phyloP scores from a whole-genome alignment of 2,888 invertebrate species.

The Mayetiola destructor region DNA sequence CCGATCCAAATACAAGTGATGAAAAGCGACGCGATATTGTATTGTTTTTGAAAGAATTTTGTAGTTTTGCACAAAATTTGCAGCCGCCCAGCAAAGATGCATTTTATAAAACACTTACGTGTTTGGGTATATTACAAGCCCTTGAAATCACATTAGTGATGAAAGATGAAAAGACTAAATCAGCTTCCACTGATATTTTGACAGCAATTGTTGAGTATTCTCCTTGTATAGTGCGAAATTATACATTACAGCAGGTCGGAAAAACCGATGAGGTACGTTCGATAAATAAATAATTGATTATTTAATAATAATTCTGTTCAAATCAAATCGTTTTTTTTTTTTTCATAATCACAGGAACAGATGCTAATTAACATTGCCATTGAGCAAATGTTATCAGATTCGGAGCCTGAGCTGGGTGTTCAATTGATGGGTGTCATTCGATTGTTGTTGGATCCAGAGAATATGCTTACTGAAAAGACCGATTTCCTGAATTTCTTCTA shows the following conservation, averaged over 20 bases:
- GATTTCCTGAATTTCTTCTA: constrained; percentile 98
- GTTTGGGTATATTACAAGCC: constrained; percentile 75
- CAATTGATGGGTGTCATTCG: constrained; percentile 91
- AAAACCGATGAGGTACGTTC: constrained; percentile 66
- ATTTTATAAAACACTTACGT: constrained; percentile 89
- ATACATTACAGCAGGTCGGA: constrained; percentile 83
- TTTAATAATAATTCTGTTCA: not conserved
- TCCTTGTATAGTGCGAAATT: constrained; percentile 92
- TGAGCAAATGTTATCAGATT: constrained; percentile 94
- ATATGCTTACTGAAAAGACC: constrained; percentile 95
- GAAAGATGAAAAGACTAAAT: constrained; percentile 87
- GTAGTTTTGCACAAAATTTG: constrained; percentile 95
- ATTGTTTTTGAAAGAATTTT: constrained; percentile 96
- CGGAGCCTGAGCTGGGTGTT: constrained; percentile 92
- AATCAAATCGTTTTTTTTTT: not conserved
- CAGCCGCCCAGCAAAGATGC: constrained; percentile 94
- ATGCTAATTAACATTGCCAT: constrained; percentile 91
- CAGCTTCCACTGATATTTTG: constrained; percentile 94
- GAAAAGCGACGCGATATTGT: constrained; percentile 83
- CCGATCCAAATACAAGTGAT: constrained; percentile 74
- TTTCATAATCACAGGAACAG: constrained; percentile 17
- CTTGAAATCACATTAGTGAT: constrained; percentile 81
- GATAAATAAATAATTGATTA: not conserved
- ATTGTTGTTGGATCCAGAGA: constrained; percentile 90
- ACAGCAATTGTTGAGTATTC: constrained; percentile 97